Evolutionary conservation across 64 coral and sea anemone species (phyloP).

Genomic region (Pocillopora damicornis): DNA sequence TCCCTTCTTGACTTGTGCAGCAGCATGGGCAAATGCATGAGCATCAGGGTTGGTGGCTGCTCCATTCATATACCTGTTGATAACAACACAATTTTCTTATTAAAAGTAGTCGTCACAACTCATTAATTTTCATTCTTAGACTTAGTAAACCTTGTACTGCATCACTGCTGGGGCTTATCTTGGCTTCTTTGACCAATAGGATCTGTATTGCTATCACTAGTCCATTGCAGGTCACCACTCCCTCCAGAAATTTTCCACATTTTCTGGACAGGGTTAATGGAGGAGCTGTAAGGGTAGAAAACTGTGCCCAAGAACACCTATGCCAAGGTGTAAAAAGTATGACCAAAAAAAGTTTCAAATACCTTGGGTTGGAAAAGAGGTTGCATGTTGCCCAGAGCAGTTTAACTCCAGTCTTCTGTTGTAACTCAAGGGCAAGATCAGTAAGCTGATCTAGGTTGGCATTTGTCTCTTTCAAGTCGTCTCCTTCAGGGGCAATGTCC

Average conservation of each 20-base stretch:
- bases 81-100: neutral
- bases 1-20: constrained; percentile 91
- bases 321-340: neutral
- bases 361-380: constrained; percentile 83
- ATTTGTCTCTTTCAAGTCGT: constrained; percentile 75
- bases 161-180: too few relatives aligned
- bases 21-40: constrained; percentile 87
- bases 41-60: constrained; percentile 84
- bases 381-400: constrained; percentile 87
- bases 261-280: too few relatives aligned
- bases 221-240: too few relatives aligned
- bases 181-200: too few relatives aligned
- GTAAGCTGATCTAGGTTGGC: constrained; percentile 84
- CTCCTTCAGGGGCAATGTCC: constrained; percentile 75
- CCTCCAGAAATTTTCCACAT: too few relatives aligned
- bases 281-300: too few relatives aligned
- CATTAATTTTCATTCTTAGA: too few relatives aligned
- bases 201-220: too few relatives aligned
- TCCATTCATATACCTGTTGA: constrained; percentile 86
- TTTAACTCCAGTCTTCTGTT: constrained; percentile 70
- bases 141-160: too few relatives aligned
- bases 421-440: constrained; percentile 77
- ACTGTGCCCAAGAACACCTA: too few relatives aligned
- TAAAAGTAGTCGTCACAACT: neutral
- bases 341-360: neutral